phyloP scores from a whole-genome alignment of 2,888 invertebrate species.

The Melieria crassipennis region DNA sequence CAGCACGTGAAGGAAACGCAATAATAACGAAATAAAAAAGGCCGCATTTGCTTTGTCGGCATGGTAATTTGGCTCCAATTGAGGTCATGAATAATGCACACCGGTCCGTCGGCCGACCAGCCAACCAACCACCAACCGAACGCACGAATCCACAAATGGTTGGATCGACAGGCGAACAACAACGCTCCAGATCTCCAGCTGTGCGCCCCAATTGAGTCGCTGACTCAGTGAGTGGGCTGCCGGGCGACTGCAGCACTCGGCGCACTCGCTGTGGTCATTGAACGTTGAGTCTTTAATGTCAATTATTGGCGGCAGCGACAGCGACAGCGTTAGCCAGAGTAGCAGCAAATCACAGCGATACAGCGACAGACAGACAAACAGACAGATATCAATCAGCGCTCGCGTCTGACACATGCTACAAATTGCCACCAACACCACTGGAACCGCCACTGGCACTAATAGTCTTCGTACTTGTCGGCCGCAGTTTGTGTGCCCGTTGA shows the following conservation, averaged over 20 bases:
- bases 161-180: background rate
- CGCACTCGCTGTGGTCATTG: too few species aligned
- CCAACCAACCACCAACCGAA: too few species aligned
- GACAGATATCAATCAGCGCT: constrained; percentile 31
- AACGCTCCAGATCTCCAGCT: constrained; percentile 10
- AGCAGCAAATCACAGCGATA: too few species aligned
- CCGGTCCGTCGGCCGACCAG: background rate
- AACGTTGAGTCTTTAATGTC: too few species aligned
- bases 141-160: background rate
- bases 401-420: constrained; percentile 39
- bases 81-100: constrained; percentile 38
- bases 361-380: too few species aligned
- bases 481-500: background rate
- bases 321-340: too few species aligned
- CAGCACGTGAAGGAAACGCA: constrained; percentile 35
- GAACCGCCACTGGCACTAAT: background rate
- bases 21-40: background rate
- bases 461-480: background rate
- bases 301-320: too few species aligned
- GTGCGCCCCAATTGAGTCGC: background rate
- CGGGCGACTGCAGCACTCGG: too few species aligned
- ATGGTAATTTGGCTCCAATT: constrained; percentile 40
- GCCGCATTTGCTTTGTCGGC: constrained; percentile 35
- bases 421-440: constrained; percentile 27
- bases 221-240: too few species aligned